phyloP scores from a whole-genome alignment of 2,888 invertebrate genomes.

The Amiota minor region DNA sequence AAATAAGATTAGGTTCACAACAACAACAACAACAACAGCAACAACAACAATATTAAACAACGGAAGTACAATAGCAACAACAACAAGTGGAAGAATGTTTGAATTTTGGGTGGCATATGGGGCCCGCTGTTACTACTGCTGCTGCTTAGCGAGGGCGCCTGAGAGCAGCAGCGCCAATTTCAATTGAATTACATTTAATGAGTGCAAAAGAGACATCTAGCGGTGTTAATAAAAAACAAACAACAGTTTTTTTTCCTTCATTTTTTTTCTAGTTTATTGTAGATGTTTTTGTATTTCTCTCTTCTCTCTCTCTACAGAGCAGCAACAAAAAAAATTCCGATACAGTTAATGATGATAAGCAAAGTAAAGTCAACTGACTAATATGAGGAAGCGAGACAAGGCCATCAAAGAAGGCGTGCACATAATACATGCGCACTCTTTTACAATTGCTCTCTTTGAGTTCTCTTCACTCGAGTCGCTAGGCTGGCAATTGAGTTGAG shows the following conservation, averaged over 20 bases:
- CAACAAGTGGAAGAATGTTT: slow-evolving; percentile 26
- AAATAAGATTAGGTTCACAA: slow-evolving; percentile 67
- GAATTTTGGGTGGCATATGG: slow-evolving; percentile 41
- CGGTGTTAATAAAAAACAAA: slow-evolving; percentile 62
- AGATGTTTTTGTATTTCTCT: slow-evolving; percentile 28
- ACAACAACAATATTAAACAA: not conserved
- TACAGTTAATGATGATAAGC: slow-evolving; percentile 60
- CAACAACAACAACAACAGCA: slow-evolving; percentile 1
- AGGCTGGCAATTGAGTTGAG: slow-evolving; percentile 26
- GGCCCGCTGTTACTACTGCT: not conserved
- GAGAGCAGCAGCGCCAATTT: slow-evolving; percentile 43
- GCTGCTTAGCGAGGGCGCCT: slow-evolving; percentile 33
- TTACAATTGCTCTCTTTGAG: too few relatives aligned
- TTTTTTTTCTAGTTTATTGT: not conserved
- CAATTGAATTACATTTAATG: slow-evolving; percentile 64
- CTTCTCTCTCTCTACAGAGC: slow-evolving; percentile 33
- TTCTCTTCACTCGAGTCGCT: slow-evolving; percentile 44
- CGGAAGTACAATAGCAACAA: slow-evolving; percentile 38
- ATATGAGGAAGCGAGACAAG: slow-evolving; percentile 35
- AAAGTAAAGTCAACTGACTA: slow-evolving; percentile 39
- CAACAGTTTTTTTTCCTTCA: slow-evolving; percentile 35
- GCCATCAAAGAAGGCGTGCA: slow-evolving; percentile 36
- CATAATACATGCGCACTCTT: not conserved
- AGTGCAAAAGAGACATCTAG: slow-evolving; percentile 65
- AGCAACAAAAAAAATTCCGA: slow-evolving; percentile 51